Conservation (phyloP, 2,797 vertebrate genomes). For the Bufotes viridis region DNA sequence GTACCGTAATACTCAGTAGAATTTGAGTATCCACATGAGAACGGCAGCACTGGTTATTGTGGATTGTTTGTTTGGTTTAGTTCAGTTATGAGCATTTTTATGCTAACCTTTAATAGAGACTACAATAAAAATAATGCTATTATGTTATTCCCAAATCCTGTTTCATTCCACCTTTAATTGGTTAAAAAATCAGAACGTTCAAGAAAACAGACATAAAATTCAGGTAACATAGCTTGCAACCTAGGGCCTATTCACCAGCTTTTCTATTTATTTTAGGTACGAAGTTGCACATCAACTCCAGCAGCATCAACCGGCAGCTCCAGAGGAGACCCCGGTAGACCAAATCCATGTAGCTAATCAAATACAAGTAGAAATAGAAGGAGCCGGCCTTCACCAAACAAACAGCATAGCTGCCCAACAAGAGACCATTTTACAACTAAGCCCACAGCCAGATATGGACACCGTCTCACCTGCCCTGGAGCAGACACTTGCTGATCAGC, state of each 20-base stretch:
- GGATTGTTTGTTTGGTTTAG: too few species aligned
- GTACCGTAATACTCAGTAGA: too few species aligned
- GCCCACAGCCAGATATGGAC: constrained; percentile 83
- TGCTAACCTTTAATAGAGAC: too few species aligned
- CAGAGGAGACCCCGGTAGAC: constrained; percentile 81
- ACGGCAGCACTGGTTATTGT: too few species aligned
- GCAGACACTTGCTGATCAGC: constrained; percentile 80
- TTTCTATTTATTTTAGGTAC: constrained; percentile 76
- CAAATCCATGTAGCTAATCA: constrained; percentile 80
- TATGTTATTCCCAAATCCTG: too few species aligned
- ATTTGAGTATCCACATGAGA: too few species aligned
- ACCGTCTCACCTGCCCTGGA: constrained; percentile 82
- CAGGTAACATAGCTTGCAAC: too few species aligned
- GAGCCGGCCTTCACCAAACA: constrained; percentile 78
- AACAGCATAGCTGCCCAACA: constrained; percentile 75
- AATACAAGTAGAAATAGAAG: constrained; percentile 87
- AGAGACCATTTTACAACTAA: constrained; percentile 86
- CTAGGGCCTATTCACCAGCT: rapidly evolving
- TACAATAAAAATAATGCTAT: too few species aligned
- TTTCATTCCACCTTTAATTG: too few species aligned
- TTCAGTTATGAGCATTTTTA: too few species aligned
- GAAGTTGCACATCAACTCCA: constrained; percentile 94
- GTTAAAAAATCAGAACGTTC: not conserved
- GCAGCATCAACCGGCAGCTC: constrained; percentile 79
- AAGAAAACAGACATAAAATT: not conserved